Percentiles rank a stretch among this genome's conserved stretches.
Evolutionary conservation across 2,888 invertebrate genomes (phyloP).

Genomic region (Norana najaformis): DNA sequence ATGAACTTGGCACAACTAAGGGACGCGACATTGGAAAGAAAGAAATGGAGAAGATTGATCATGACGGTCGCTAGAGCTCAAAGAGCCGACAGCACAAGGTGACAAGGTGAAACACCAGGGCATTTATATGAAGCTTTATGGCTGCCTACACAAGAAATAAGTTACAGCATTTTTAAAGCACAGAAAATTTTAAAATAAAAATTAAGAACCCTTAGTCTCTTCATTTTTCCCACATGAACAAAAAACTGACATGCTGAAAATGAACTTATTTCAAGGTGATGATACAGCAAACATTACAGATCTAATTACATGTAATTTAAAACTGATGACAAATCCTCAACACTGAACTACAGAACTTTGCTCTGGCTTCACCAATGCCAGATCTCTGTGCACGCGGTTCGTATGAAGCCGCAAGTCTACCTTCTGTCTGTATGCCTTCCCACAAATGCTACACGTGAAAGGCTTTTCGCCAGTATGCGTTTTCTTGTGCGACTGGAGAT

Average conservation of each 20-base stretch:
- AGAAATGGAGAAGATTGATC: too few species aligned
- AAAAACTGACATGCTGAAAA: not conserved
- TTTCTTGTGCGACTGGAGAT: slow-evolving; percentile 30
- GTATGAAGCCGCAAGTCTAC: slow-evolving; percentile 27
- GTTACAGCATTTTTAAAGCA: too few species aligned
- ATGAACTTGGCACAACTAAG: too few species aligned
- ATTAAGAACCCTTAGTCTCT: too few species aligned
- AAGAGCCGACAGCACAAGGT: too few species aligned
- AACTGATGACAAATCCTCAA: not conserved
- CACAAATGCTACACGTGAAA: slow-evolving; percentile 23
- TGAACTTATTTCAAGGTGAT: not conserved
- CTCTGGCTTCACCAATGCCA: not conserved
- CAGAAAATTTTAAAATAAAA: too few species aligned
- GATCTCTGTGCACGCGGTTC: slow-evolving; percentile 20
- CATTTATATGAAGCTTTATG: too few species aligned
- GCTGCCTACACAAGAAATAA: too few species aligned
- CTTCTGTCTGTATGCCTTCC: slow-evolving; percentile 29
- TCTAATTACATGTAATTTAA: not conserved
- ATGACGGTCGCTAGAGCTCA: too few species aligned
- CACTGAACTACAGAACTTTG: not conserved
- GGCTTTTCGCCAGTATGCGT: slow-evolving; percentile 31
- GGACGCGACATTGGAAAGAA: too few species aligned
- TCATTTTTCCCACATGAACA: not conserved
- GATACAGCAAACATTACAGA: not conserved
- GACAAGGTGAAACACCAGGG: too few species aligned